A percentile compares a stretch with the other conserved stretches of the same genome.
Evolutionary conservation across 1,140 invertebrate genomes (phyloP).

Genomic region (Papilio polytes): DNA sequence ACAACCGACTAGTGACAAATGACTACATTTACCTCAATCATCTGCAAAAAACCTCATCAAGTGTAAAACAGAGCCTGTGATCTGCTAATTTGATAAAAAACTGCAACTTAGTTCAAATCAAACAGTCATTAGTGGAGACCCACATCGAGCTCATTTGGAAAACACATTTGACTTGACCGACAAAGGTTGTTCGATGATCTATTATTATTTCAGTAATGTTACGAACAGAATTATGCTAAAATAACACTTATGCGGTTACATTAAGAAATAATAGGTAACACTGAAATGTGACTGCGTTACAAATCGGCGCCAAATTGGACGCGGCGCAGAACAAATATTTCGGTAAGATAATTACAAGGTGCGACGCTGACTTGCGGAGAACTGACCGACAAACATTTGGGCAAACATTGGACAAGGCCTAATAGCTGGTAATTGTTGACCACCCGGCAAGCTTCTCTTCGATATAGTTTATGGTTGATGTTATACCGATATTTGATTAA

Average conservation of each 20-base stretch:
- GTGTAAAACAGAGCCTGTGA: slow-evolving; percentile 18
- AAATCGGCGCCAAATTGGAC: slow-evolving; percentile 13
- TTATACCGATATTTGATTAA: neutral
- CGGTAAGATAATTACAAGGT: slow-evolving; percentile 47
- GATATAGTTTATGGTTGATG: neutral
- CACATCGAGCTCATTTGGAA: slow-evolving; percentile 39
- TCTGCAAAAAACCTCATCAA: slow-evolving; percentile 25
- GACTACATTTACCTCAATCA: slow-evolving; percentile 10
- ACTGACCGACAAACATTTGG: slow-evolving; percentile 35
- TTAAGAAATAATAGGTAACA: neutral
- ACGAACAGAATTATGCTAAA: neutral
- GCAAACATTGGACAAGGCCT: slow-evolving; percentile 41
- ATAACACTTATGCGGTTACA: neutral
- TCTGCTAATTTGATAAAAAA: slow-evolving; percentile 45
- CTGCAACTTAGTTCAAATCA: slow-evolving; percentile 40
- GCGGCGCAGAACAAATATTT: slow-evolving; percentile 40
- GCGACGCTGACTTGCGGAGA: slow-evolving; percentile 35
- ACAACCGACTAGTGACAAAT: slow-evolving; percentile 10
- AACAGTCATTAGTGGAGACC: slow-evolving; percentile 36
- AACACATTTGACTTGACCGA: slow-evolving; percentile 43
- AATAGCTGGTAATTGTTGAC: slow-evolving; percentile 27
- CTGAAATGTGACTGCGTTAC: neutral
- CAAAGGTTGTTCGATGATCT: slow-evolving; percentile 9
- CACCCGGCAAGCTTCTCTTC: neutral
- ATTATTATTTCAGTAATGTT: slow-evolving; percentile 12